These are phyloP conservation scores for Apogon talboti DNA, from an alignment of 2,797 vertebrate species.

Conservation along the genomic window DNA sequence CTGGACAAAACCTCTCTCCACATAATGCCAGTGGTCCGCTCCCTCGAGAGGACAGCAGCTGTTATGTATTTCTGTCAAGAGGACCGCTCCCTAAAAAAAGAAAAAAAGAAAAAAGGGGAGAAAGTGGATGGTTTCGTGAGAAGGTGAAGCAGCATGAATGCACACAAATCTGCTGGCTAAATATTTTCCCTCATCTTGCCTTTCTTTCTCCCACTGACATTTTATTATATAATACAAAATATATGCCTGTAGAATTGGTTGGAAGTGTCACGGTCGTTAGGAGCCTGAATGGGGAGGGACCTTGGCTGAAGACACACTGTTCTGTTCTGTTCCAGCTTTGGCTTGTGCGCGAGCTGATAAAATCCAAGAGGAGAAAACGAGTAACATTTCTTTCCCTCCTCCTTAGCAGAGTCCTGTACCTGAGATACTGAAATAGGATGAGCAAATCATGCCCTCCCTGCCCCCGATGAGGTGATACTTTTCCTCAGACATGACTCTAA, in stretches of 20 bases:
- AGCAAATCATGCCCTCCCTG: slow-evolving; percentile 66
- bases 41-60: slow-evolving; percentile 79
- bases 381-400: slow-evolving; percentile 46
- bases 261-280: slow-evolving; percentile 30
- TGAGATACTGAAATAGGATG: slow-evolving; percentile 59
- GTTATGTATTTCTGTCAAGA: slow-evolving; percentile 71
- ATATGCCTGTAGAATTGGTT: slow-evolving; percentile 35
- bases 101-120: slow-evolving; percentile 39
- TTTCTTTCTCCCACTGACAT: slow-evolving; percentile 29
- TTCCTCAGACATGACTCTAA: slow-evolving; percentile 62
- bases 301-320: slow-evolving; percentile 46
- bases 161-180: slow-evolving; percentile 54
- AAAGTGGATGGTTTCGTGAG: slow-evolving; percentile 57
- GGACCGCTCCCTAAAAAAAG: slow-evolving; percentile 22
- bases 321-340: slow-evolving; percentile 45
- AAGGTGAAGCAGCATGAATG: slow-evolving; percentile 57
- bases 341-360: slow-evolving; percentile 52
- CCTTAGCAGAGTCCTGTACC: slow-evolving; percentile 20
- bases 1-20: slow-evolving; percentile 71
- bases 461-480: slow-evolving; percentile 70
- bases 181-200: slow-evolving; percentile 55
- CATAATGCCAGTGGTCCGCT: slow-evolving; percentile 67
- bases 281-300: slow-evolving; percentile 22
- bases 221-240: slow-evolving; percentile 44
- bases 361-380: slow-evolving; percentile 52